Percentiles rank a stretch among this genome's conserved stretches.
These are phyloP conservation scores for Meiosimyza platycephala DNA, from an alignment of 2,888 invertebrate species.

Conservation along the genomic window DNA sequence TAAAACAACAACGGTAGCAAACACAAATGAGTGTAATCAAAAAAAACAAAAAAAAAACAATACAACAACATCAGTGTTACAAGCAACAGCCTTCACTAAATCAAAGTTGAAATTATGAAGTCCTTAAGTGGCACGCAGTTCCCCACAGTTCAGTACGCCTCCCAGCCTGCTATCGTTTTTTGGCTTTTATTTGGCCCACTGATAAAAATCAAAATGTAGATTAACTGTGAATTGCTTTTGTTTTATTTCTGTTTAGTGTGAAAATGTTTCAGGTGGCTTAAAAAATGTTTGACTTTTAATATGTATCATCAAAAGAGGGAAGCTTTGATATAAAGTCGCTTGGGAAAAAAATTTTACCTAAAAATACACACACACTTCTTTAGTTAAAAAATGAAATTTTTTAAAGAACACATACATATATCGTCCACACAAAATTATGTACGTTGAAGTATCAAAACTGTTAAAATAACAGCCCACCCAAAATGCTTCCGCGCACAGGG, in stretches of 20 bases:
- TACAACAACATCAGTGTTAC: background rate
- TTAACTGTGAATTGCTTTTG: slow-evolving; percentile 42
- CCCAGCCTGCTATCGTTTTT: background rate
- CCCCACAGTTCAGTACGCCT: background rate
- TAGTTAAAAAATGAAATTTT: too few relatives aligned
- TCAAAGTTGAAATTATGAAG: slow-evolving; percentile 39
- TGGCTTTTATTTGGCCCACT: background rate
- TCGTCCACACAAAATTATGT: too few relatives aligned
- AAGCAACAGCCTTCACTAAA: slow-evolving; percentile 25
- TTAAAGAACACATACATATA: too few relatives aligned
- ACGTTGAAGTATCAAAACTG: too few relatives aligned
- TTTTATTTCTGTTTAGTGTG: slow-evolving; percentile 27
- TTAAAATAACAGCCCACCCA: too few relatives aligned
- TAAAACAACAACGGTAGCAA: background rate
- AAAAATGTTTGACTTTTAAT: too few relatives aligned
- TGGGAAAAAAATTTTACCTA: too few relatives aligned
- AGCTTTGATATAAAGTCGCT: too few relatives aligned
- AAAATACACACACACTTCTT: too few relatives aligned
- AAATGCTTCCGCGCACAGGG: too few relatives aligned
- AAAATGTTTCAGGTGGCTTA: background rate
- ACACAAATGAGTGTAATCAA: background rate
- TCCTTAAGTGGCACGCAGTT: slow-evolving; percentile 10
- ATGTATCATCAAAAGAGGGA: too few relatives aligned
- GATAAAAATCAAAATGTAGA: slow-evolving; percentile 39
- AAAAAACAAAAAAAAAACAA: background rate